These are phyloP conservation scores for Noctua pronuba DNA, from an alignment of 2,888 invertebrate species.

Conservation along the genomic window DNA sequence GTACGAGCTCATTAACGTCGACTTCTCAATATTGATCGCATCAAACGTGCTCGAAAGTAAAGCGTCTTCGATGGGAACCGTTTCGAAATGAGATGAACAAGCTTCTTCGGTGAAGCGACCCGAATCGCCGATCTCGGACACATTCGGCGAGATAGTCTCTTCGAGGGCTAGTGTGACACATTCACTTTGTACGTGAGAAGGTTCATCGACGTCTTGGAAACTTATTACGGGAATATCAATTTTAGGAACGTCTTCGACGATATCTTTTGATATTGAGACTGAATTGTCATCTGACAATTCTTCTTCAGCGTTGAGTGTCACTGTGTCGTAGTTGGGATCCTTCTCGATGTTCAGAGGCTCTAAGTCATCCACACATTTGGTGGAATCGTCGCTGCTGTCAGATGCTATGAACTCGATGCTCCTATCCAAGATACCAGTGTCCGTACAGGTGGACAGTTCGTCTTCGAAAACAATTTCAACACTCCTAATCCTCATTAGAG, in stretches of 20 bases:
- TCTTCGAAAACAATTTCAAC: conserved; percentile 89
- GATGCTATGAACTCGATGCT: conserved; percentile 82
- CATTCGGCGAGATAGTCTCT: conserved; percentile 78
- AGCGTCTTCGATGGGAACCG: conserved; percentile 81
- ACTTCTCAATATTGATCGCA: conserved; percentile 78
- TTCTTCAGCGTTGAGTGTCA: conserved; percentile 84
- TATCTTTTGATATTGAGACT: conserved; percentile 74
- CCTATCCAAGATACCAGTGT: conserved; percentile 81
- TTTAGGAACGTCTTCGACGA: conserved; percentile 66
- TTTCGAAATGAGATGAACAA: conserved; percentile 81
- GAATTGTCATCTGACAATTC: conserved; percentile 85
- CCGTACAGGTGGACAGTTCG: conserved; percentile 86
- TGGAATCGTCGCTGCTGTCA: conserved; percentile 86
- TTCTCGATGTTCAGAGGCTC: conserved; percentile 80
- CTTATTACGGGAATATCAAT: conserved; percentile 66
- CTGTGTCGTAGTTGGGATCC: conserved; percentile 78
- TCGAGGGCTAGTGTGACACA: conserved; percentile 76
- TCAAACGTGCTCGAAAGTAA: conserved; percentile 84
- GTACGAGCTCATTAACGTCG: conserved; percentile 65
- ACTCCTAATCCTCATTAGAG: conserved; percentile 87
- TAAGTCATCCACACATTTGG: conserved; percentile 85
- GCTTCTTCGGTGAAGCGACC: conserved; percentile 87
- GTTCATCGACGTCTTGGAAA: conserved; percentile 70
- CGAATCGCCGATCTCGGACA: conserved; percentile 84
- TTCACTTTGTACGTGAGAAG: conserved; percentile 74